Evolutionary conservation across 2,113 vertebrate species (phyloP), one percentile per base, ranked within the genome.

Genomic region (Platysteira castanea): DNA sequence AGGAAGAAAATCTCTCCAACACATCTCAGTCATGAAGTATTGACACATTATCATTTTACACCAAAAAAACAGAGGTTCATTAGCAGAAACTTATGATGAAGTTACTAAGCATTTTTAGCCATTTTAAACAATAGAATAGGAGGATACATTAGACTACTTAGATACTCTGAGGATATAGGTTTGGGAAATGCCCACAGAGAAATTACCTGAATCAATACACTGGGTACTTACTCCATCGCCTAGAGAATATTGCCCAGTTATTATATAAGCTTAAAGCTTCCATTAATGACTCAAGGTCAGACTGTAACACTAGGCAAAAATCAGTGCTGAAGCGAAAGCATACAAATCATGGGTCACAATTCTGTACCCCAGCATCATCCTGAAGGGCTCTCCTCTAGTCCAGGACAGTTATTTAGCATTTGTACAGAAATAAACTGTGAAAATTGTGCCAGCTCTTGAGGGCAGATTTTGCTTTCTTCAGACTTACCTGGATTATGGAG

Each of bases 1-100:
- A 92, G 86, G 85, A 88, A 91, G 71, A 93, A 93, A 88, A 81
- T 22, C 12, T 91, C 47, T 86, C n/a, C 60, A 89, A 31, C 56
- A 56, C n/a, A n/a, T 75, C 41, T 94, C 67, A 81, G 1, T 70
- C 84, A 53, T 42, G 17, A 84, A 75, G 61, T 78, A 89, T 65
- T 93, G 60, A 73, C 86, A 82, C 21, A n/a, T 86, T 78, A 74
- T 56, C 15, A 56, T 75, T 88, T 88, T 64, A 24, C 52, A 41
- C 50, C 13, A 74, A 70, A 93, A 50, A 90, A 81, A 8, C 18
- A 54, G 33, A 46, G 28, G 53, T 21, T 93, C 30, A 57, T 82
- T 83, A 79, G 16, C 56, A 92, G 60, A 92, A 94, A 89, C n/a
- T 81, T 37, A 16, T 15, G 49, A 81, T 35, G n/a, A 89, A 88